Conservation (phyloP, 1,140 invertebrate genomes). For the Drosophila neocordata region DNA sequence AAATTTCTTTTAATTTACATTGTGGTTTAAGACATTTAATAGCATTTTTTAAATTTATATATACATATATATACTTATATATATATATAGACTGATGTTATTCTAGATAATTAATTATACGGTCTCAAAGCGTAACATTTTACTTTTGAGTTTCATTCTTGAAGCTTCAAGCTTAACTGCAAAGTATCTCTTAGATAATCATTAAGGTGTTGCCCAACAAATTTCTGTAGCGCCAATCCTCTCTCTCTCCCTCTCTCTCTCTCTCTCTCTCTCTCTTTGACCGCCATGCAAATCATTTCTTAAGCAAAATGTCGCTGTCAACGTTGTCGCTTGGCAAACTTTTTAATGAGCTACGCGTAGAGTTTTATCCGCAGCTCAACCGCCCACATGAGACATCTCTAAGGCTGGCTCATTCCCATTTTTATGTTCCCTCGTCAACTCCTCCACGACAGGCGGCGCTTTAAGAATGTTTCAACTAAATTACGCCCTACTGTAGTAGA, state of each 20-base stretch:
- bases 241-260: too few relatives aligned
- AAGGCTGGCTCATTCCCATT: slow-evolving; percentile 6
- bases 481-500: slow-evolving; percentile 44
- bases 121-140: slow-evolving; percentile 49
- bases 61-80: not conserved
- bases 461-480: slow-evolving; percentile 79
- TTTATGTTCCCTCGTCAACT: slow-evolving; percentile 10
- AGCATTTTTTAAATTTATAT: too few relatives aligned
- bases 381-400: slow-evolving; percentile 15
- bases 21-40: too few relatives aligned
- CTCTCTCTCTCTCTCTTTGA: not conserved
- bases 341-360: slow-evolving; percentile 71
- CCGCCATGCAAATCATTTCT: slow-evolving; percentile 59
- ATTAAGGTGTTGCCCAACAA: slow-evolving; percentile 55
- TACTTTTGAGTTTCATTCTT: slow-evolving; percentile 51
- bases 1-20: not conserved
- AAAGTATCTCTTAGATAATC: slow-evolving; percentile 71
- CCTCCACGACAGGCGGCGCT: slow-evolving; percentile 54
- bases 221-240: not conserved
- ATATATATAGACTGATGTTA: slow-evolving; percentile 53
- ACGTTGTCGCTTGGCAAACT: slow-evolving; percentile 63
- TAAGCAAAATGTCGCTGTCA: slow-evolving; percentile 65
- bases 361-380: slow-evolving; percentile 24
- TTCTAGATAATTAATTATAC: slow-evolving; percentile 73
- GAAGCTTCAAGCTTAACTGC: slow-evolving; percentile 54